These are phyloP conservation scores for Linnaemya vulpina DNA, from an alignment of 2,888 invertebrate genomes.

Conservation along the genomic window DNA sequence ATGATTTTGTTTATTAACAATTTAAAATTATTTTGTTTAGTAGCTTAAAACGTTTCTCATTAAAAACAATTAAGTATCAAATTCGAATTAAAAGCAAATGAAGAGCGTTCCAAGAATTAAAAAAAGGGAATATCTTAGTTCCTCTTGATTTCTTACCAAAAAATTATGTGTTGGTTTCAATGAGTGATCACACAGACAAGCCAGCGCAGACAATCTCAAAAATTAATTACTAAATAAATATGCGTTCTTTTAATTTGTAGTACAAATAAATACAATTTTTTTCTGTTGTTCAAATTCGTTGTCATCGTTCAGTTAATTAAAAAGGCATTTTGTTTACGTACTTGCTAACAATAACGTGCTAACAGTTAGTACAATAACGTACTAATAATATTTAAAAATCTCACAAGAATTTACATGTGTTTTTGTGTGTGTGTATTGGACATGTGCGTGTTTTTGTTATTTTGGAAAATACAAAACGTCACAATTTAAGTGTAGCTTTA, in stretches of 20 bases:
- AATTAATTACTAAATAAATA: background rate
- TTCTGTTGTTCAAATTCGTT: background rate
- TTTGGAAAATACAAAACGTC: conserved; percentile 31
- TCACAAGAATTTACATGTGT: background rate
- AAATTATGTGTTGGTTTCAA: background rate
- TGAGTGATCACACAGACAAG: background rate
- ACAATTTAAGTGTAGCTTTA: background rate
- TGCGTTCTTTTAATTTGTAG: background rate
- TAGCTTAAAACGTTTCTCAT: background rate
- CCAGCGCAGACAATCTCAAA: background rate
- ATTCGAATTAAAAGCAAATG: background rate
- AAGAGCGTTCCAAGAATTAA: background rate
- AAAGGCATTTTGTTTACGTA: background rate
- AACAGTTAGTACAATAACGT: conserved; percentile 1
- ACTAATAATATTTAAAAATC: background rate
- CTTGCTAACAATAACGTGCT: conserved; percentile 4
- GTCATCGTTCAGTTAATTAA: conserved; percentile 10
- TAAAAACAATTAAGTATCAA: background rate
- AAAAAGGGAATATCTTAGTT: background rate
- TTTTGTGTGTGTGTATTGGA: background rate
- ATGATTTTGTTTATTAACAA: too few relatives aligned
- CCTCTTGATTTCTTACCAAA: background rate
- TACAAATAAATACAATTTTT: conserved; percentile 24
- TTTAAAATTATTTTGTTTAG: too few relatives aligned
- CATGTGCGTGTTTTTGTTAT: conserved; percentile 35